These are phyloP conservation scores for Macropus fuliginosus DNA, from an alignment of 2,797 vertebrate genomes.

Conservation along the genomic window DNA sequence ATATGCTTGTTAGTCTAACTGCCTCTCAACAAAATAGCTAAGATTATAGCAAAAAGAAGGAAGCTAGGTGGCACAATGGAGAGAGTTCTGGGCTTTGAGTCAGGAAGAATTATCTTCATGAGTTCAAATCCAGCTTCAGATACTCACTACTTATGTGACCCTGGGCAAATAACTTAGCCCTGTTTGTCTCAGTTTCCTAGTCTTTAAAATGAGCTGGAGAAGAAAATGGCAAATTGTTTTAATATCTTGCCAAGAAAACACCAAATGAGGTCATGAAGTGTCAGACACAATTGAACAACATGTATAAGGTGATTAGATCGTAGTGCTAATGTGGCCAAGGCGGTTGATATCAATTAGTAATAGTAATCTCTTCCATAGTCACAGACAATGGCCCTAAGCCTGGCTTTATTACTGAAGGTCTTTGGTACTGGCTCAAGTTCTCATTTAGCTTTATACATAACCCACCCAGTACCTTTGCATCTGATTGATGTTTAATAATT, in stretches of 20 bases:
- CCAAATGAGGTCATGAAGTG: background rate
- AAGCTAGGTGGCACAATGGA: background rate
- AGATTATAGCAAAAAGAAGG: background rate
- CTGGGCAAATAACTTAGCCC: background rate
- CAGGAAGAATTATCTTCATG: background rate
- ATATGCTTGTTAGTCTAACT: background rate
- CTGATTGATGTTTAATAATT: background rate
- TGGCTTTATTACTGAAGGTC: background rate
- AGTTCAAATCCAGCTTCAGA: background rate
- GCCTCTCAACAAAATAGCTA: background rate
- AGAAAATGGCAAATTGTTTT: background rate
- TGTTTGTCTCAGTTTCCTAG: background rate
- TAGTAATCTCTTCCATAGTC: background rate
- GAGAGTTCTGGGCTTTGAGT: background rate
- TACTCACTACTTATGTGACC: background rate
- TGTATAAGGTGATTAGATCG: background rate
- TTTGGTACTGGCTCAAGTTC: background rate
- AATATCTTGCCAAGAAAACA: background rate
- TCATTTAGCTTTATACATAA: background rate
- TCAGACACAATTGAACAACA: background rate
- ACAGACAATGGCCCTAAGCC: background rate
- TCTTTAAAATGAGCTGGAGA: background rate
- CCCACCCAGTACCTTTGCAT: background rate
- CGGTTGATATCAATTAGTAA: background rate
- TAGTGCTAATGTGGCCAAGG: background rate